Evolutionary conservation across 92 coral and sea anemone genomes (phyloP), one percentile per base, ranked within the genome.

Genomic region (Bergia puertoricense): DNA sequence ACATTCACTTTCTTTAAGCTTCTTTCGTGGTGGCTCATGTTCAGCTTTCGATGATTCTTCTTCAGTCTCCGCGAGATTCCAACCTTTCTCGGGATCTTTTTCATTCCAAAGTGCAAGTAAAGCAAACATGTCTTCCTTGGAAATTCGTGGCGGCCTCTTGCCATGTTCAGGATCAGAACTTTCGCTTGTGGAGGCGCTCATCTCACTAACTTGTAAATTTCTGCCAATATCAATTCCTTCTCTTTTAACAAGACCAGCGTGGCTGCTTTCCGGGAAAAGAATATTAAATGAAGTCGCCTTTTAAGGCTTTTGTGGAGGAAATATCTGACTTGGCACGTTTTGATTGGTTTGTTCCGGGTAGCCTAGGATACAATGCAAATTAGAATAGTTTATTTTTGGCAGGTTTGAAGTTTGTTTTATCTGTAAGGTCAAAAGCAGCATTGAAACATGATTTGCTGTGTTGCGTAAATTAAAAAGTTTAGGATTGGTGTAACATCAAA

Each of bases 101-200:
- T 90, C 92, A 86, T 77, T 90, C 81, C 89, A 90, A 86, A 90
- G 78, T 51, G 92, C 92, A 22, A 90, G 45, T 13, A 56, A 71
- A 40, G 86, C 80, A 86, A 50, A 79, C 14, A 89, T 77, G 22
- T 86, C 80, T 56, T 85, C 89, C 40, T 62, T 48, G 36, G 57
- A 22, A 79, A 85, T 90, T n/a, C 48, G 40, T 8, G 80, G 18
- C 44, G 79, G 45, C 22, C 79, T 39, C 41, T 38, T 39, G 22
- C 79, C 79, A 44, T 74, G 79, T 38, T 74, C n/a, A 40, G 79
- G 15, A 22, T 38, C 43, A 73, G 39, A 4, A 41, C 10, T 44
- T 15, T 74, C 41, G 36, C 30, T 16, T 50, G 22, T 74, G 11
- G 50, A 74, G 20, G 75, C 39, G 11, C 48, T 41, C 79, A 74